Evolutionary conservation across 2,113 vertebrate genomes (phyloP), one percentile per base, ranked within the genome.

Genomic region (Nerophis ophidion): DNA sequence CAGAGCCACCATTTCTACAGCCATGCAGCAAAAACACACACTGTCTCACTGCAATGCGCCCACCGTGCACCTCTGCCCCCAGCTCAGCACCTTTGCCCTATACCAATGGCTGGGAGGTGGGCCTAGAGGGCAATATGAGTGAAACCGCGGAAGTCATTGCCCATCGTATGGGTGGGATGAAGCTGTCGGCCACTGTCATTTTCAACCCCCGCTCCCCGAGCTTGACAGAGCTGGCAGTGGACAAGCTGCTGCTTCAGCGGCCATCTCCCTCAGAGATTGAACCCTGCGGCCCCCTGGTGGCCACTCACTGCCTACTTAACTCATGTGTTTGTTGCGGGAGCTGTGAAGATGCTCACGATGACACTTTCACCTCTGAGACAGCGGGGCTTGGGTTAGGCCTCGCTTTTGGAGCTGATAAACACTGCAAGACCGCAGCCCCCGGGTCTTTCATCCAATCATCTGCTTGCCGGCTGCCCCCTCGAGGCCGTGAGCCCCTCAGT

Each of bases 121-220:
- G 84, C 0, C 70, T 71, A 1, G 92, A 94, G 2, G 90, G 89
- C 0, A 75, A 78, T 0, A 86, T 87, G 0, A 87, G 88, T 0
- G 92, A 94, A 85, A 91, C 85, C 0, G 96, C 96, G 0, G 95
- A 99, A 82, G 88, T 92, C 71, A 95, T 99, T 5, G 96, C 96
- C 38, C 92, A 95, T 80, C 93, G 96, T 48, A 99, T 92, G 1
- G 96, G 96, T 16, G 96, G 96, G 66, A 98, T 99, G 96, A 97
- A 96, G 85, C 90, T 99, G 64, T 99, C 96, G 0, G 95, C 96
- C 48, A 99, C 96, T 0, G 96, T 99, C 71, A 99, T 99, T 81
- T 99, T 99, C 89, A 96, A 98, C 60, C 96, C 96, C 61, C 93
- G 91, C 66, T 95, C 94, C 15, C 89, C 92, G 3, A 84, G 88